Evolutionary conservation across 1,140 invertebrate genomes (phyloP).

Genomic region (Trachymyrmex septentrionalis): DNA sequence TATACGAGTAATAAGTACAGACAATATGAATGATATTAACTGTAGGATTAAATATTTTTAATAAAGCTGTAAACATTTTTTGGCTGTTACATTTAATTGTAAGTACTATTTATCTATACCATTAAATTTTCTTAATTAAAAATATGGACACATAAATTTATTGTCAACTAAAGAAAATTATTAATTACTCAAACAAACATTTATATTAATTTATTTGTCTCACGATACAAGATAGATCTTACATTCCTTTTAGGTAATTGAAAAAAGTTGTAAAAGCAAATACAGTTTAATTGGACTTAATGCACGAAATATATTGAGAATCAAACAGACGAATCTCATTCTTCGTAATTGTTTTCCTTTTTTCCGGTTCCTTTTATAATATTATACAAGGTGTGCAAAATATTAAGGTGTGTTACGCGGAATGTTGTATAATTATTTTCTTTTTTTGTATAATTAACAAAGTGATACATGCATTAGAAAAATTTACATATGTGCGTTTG

Average conservation of each 20-base stretch:
- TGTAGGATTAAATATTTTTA: not conserved
- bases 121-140: not conserved
- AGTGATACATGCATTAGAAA: conserved; percentile 75
- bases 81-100: not conserved
- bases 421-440: conserved; percentile 41
- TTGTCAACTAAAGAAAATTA: not conserved
- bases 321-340: conserved; percentile 69
- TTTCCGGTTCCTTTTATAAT: not conserved
- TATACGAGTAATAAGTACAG: not conserved
- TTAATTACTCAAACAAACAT: conserved; percentile 63
- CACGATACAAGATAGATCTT: conserved; percentile 80
- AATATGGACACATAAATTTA: not conserved
- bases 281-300: conserved; percentile 78
- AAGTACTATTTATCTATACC: not conserved
- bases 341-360: conserved; percentile 41
- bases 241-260: conserved; percentile 76
- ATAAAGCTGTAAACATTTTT: not conserved
- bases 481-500: conserved; percentile 78
- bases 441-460: conserved; percentile 44
- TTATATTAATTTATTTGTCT: conserved; percentile 80
- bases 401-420: conserved; percentile 56
- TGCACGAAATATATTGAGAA: conserved; percentile 75
- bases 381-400: conserved; percentile 68
- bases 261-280: conserved; percentile 80
- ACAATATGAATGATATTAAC: not conserved